These are phyloP conservation scores for Priapulus caudatus DNA, from an alignment of 2,888 invertebrate genomes.

Conservation along the genomic window DNA sequence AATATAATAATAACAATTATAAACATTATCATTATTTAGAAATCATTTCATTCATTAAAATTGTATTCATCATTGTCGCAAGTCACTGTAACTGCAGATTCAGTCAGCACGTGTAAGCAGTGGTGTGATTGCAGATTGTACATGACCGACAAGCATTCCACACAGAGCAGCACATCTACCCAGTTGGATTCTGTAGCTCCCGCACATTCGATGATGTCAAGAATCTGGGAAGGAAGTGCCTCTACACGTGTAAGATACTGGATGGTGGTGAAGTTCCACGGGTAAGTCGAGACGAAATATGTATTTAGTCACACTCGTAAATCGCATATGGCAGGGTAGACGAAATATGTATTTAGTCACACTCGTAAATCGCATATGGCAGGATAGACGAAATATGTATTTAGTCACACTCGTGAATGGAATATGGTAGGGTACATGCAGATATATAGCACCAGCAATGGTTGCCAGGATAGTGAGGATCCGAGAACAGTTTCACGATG, in stretches of 20 bases:
- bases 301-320: conserved; percentile 23
- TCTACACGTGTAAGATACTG: conserved; percentile 67
- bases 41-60: neutral
- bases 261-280: conserved; percentile 55
- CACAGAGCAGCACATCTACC: conserved; percentile 57
- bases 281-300: conserved; percentile 39
- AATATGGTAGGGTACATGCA: conserved; percentile 45
- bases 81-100: no score
- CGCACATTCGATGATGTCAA: conserved; percentile 58
- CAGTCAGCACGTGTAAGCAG: no score
- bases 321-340: conserved; percentile 47
- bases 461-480: no score
- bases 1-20: no score
- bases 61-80: conserved; percentile 6
- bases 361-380: conserved; percentile 53
- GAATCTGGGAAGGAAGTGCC: conserved; percentile 54
- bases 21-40: neutral
- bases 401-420: conserved; percentile 42
- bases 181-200: conserved; percentile 63
- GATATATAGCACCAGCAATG: no score
- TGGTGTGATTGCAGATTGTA: conserved; percentile 44
- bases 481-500: no score
- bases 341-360: conserved; percentile 2
- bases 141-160: conserved; percentile 55
- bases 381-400: conserved; percentile 17